phyloP scores from a whole-genome alignment of 2,113 vertebrate species.

The Chiloscyllium plagiosum region DNA sequence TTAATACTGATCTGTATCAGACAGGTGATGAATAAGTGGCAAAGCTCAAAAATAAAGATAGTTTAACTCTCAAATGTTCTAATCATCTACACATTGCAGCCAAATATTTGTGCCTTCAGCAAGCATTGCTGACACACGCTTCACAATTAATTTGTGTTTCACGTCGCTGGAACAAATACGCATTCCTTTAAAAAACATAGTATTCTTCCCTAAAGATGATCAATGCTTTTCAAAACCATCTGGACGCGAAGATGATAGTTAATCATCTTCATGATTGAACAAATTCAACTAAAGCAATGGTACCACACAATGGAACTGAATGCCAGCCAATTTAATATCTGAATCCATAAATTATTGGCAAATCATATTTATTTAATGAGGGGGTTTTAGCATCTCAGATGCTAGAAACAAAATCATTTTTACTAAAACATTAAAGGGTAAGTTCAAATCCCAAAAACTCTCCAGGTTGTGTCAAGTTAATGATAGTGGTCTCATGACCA shows the following conservation, averaged over 20 bases:
- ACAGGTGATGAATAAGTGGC: conserved; percentile 53
- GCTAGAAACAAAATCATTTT: neutral
- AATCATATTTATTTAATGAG: neutral
- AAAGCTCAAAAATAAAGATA: conserved; percentile 55
- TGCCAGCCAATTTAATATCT: neutral
- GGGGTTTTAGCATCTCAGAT: neutral
- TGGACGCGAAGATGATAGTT: neutral
- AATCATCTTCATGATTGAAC: neutral
- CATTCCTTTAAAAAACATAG: neutral
- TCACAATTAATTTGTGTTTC: neutral
- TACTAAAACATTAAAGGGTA: neutral
- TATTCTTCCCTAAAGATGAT: neutral
- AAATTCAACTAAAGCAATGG: neutral
- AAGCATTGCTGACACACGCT: neutral
- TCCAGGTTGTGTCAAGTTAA: too few species aligned
- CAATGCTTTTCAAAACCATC: neutral
- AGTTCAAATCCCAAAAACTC: neutral
- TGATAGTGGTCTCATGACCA: too few species aligned
- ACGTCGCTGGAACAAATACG: neutral
- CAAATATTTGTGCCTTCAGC: neutral
- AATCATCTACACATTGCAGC: neutral
- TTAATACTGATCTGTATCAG: conserved; percentile 60
- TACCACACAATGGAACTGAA: neutral
- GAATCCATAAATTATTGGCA: neutral
- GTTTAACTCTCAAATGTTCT: conserved; percentile 48